Evolutionary conservation across 2,888 invertebrate genomes (phyloP).

Genomic region (Drosophila diplacantha): DNA sequence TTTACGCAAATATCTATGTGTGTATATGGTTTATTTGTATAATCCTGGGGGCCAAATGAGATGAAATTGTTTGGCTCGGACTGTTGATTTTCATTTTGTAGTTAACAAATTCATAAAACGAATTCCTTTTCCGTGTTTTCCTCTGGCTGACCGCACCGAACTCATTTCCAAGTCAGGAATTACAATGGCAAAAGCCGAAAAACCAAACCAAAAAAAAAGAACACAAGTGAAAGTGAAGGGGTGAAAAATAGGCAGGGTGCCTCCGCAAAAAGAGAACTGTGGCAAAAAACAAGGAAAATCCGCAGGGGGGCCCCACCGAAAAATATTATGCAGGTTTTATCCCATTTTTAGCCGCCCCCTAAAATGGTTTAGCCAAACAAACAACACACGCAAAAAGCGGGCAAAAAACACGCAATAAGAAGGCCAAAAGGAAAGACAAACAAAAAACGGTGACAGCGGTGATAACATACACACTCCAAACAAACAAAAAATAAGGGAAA

Average conservation of each 20-base stretch:
- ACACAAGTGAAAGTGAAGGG: slow-evolving; percentile 1
- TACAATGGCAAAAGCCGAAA: slow-evolving; percentile 24
- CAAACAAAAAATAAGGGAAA: slow-evolving; percentile 2
- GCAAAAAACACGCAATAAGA: slow-evolving; percentile 34
- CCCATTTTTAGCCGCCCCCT: slow-evolving; percentile 6
- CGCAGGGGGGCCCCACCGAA: slow-evolving; percentile 25
- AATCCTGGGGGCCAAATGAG: slow-evolving; percentile 12
- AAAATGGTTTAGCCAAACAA: slow-evolving; percentile 42
- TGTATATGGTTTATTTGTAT: slow-evolving; percentile 1
- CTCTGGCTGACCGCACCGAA: slow-evolving; percentile 60
- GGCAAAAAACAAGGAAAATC: slow-evolving; percentile 21
- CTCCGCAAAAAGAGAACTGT: too few species aligned
- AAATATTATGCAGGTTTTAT: slow-evolving; percentile 58
- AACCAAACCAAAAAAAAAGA: neutral
- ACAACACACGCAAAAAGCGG: slow-evolving; percentile 31
- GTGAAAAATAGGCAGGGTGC: slow-evolving; percentile 26
- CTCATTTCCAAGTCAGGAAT: slow-evolving; percentile 65
- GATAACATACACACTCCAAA: slow-evolving; percentile 48
- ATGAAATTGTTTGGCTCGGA: slow-evolving; percentile 42
- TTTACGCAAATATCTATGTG: slow-evolving; percentile 1
- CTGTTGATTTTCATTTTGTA: slow-evolving; percentile 59
- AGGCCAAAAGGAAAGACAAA: slow-evolving; percentile 37
- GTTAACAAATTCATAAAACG: slow-evolving; percentile 68
- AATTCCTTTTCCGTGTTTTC: slow-evolving; percentile 53
- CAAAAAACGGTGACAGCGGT: slow-evolving; percentile 58